Conservation (phyloP, 2,888 invertebrate genomes). For the Cephalotes varians region DNA sequence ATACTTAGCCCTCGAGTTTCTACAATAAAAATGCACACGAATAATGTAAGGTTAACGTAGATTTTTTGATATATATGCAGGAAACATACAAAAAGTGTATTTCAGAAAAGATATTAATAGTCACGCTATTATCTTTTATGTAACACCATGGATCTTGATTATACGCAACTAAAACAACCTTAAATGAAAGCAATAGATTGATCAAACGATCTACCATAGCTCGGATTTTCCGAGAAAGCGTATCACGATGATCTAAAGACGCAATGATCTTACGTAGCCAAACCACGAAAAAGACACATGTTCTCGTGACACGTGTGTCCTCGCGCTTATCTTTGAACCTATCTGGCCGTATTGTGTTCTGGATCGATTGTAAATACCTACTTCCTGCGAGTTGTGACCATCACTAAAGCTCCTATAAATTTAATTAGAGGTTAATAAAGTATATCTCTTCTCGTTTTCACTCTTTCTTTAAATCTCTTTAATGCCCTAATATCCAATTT, state of each 20-base stretch:
- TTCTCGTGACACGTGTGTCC: slow-evolving; percentile 78
- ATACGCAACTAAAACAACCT: slow-evolving; percentile 8
- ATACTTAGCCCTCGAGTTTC: too few relatives aligned
- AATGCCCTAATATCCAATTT: slow-evolving; percentile 35
- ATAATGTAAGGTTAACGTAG: too few relatives aligned
- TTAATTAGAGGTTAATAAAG: slow-evolving; percentile 66
- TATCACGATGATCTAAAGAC: slow-evolving; percentile 72
- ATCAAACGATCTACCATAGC: slow-evolving; percentile 53
- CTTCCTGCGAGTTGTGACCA: slow-evolving; percentile 56
- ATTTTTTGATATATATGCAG: background rate
- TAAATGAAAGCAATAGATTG: slow-evolving; percentile 37
- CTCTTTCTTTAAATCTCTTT: background rate
- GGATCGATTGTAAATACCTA: slow-evolving; percentile 64
- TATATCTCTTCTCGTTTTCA: background rate
- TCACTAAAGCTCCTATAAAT: slow-evolving; percentile 64
- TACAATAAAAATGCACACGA: too few relatives aligned
- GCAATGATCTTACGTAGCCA: slow-evolving; percentile 63
- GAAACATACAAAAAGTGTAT: background rate
- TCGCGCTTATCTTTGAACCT: slow-evolving; percentile 70
- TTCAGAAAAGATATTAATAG: background rate
- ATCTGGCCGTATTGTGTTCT: slow-evolving; percentile 71
- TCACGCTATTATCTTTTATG: background rate
- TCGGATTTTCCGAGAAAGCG: slow-evolving; percentile 59
- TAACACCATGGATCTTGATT: background rate
- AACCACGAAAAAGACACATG: slow-evolving; percentile 76